These are phyloP conservation scores for Urocolius indicus DNA, from an alignment of 2,113 vertebrate species.

Conservation along the genomic window DNA sequence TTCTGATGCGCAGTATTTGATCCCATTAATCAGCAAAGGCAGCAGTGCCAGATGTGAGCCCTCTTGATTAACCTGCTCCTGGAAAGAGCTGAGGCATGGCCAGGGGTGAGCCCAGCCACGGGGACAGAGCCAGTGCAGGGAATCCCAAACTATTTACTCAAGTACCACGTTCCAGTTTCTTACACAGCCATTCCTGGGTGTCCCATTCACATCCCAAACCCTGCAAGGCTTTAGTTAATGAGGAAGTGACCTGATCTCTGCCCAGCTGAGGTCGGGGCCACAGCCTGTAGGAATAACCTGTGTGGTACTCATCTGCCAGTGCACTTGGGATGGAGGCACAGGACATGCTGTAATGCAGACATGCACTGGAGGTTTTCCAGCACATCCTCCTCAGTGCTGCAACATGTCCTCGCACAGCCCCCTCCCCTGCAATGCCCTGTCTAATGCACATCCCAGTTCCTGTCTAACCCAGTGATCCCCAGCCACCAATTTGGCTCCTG, in stretches of 20 bases:
- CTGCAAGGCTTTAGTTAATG: not conserved
- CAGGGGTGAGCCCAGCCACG: not conserved
- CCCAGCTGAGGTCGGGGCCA: rapidly evolving
- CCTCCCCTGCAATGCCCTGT: rapidly evolving
- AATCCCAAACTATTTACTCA: not conserved
- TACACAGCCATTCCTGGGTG: not conserved
- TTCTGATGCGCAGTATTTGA: not conserved
- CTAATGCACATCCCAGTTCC: not conserved
- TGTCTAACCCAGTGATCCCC: not conserved
- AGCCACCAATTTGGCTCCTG: not conserved
- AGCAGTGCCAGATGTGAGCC: not conserved
- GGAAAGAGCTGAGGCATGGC: not conserved
- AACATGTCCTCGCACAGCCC: rapidly evolving
- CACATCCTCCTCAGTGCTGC: rapidly evolving
- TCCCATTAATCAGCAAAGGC: not conserved
- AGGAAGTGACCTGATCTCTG: rapidly evolving
- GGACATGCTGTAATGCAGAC: rapidly evolving
- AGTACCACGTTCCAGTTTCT: not conserved
- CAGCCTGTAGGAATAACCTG: not conserved
- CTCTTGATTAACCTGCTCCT: constrained; percentile 22
- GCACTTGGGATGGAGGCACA: not conserved
- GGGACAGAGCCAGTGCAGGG: not conserved
- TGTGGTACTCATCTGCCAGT: rapidly evolving
- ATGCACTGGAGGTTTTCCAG: not conserved
- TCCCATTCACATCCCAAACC: not conserved